Evolutionary conservation across 2,888 invertebrate genomes (phyloP).

Genomic region (Germaria angustata): DNA sequence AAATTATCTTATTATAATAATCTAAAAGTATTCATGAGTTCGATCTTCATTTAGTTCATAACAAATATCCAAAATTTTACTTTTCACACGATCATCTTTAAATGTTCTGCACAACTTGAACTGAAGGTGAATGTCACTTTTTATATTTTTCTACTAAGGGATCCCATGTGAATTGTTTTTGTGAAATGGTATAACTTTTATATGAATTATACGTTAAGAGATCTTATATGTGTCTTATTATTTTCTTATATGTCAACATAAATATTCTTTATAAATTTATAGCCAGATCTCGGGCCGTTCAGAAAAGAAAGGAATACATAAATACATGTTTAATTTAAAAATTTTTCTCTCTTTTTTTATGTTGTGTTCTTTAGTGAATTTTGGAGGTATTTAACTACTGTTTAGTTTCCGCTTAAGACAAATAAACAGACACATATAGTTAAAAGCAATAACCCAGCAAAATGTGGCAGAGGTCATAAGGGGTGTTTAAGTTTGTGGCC

Average conservation of each 20-base stretch:
- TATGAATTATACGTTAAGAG: conserved; percentile 40
- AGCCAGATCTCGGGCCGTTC: conserved; percentile 17
- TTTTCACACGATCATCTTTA: conserved; percentile 51
- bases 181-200: neutral
- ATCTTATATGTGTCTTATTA: conserved; percentile 67
- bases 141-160: neutral
- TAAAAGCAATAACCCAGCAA: conserved; percentile 17
- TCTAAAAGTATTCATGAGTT: conserved; percentile 33
- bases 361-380: conserved; percentile 11
- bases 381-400: conserved; percentile 56
- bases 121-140: neutral
- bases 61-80: conserved; percentile 29
- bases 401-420: conserved; percentile 53
- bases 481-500: too few relatives aligned
- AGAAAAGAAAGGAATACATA: neutral
- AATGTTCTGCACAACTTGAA: neutral
- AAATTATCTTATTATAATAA: too few relatives aligned
- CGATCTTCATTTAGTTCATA: neutral
- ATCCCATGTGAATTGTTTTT: conserved; percentile 6
- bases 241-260: conserved; percentile 67
- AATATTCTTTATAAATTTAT: conserved; percentile 66
- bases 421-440: neutral
- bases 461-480: neutral
- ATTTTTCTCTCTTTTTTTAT: conserved; percentile 26
- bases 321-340: conserved; percentile 34